Base-by-base conservation (phyloP, 2,888 invertebrate species). In the Callinectes sapidus region DNA sequence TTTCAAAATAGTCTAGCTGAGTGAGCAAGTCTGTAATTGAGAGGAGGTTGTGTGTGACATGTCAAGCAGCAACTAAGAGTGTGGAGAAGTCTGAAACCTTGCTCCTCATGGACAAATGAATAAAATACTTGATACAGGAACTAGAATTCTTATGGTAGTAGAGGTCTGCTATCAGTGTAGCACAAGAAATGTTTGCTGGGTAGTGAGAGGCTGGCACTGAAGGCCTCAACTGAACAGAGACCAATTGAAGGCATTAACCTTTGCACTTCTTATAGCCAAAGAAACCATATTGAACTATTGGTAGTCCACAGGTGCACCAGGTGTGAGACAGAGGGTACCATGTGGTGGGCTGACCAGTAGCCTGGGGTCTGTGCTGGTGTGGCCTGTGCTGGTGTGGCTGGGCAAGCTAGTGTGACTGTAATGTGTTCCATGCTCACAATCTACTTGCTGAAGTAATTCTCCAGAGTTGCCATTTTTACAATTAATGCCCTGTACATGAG, bases 401-500 rank as follows among this genome's bases (percentile, higher is more conserved):
- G 90, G 18, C 81, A 81, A 81, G 86, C 54, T 55, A 35, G 87
- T 87, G 87, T 91, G 91, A 71, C 87, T 48, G 87, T 91, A n/a
- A 91, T 85, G 89, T 89, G 89, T 89, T 92, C 90, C 90, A 90
- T 90, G 92, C 92, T 92, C 92, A 92, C 90, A 90, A 28, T 39
- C 85, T 92, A 54, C 87, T 87, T 90, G 92, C 92, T 81, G 90
- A 92, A 90, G 71, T 88, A n/a, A 87, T 87, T 90, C 55, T 89
- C 55, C 88, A 71, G 39, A 87, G 90, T 90, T 92, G 88, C 92
- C 87, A 92, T 90, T 92, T 88, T 90, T 87, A 90, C 92, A 92
- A 92, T 90, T 90, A 77, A 88, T 88, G 77, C 90, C 90, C 92
- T 92, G 92, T 92, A 90, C 90, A 92, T 92, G 90, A 92, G 81